A percentile compares a stretch with the other conserved stretches of the same genome.
Conservation (phyloP, 2,797 vertebrate genomes). For the Gorsachius magnificus region DNA sequence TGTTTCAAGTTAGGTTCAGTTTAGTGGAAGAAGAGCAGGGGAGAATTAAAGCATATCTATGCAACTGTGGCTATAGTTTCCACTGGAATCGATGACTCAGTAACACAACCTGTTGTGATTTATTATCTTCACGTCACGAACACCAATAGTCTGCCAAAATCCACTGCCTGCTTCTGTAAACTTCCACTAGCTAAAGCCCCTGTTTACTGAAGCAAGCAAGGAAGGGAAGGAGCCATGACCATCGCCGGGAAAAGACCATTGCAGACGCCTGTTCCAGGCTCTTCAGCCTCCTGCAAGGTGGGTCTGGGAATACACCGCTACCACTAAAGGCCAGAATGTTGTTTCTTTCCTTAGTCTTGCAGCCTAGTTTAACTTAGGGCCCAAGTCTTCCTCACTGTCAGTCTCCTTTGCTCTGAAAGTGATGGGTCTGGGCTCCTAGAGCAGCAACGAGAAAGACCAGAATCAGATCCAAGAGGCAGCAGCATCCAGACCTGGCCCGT, state of each 20-base stretch:
- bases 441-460: background rate
- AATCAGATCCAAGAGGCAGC: background rate
- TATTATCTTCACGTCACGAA: slow-evolving; percentile 2
- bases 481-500: background rate
- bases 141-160: background rate
- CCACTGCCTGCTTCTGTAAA: slow-evolving; percentile 6
- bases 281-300: background rate
- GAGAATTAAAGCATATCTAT: background rate
- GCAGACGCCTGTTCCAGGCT: background rate
- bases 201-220: background rate
- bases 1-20: background rate
- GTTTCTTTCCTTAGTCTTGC: background rate
- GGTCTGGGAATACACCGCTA: background rate
- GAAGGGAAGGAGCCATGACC: background rate
- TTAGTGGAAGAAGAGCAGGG: background rate
- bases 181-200: background rate
- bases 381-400: background rate
- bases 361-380: background rate
- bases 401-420: background rate
- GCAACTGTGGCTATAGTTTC: slow-evolving; percentile 38
- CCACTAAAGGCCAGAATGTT: background rate
- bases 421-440: background rate
- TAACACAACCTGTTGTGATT: slow-evolving; percentile 47
- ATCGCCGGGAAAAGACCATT: background rate
- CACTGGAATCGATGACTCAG: slow-evolving; percentile 47